Percentiles rank a stretch among this genome's conserved stretches.
Conservation (phyloP, 2,113 vertebrate species). For the Nerophis lumbriciformis region DNA sequence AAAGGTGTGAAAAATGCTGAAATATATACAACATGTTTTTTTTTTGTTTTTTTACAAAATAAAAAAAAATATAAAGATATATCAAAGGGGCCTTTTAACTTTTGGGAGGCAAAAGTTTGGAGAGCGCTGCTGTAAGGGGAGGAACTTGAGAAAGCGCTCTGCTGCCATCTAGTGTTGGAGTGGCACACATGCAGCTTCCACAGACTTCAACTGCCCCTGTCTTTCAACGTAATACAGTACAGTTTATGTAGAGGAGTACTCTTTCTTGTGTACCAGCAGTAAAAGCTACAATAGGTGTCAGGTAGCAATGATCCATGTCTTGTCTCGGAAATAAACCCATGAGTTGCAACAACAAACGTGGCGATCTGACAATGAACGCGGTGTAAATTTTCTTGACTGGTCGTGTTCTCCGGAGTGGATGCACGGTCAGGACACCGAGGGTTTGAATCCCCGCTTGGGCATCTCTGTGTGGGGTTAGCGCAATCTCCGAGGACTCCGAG, state of each 20-base stretch:
- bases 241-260: background rate
- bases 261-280: constrained; percentile 8
- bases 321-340: constrained; percentile 1
- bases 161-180: constrained; percentile 58
- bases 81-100: no score
- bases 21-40: no score
- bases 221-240: constrained; percentile 18
- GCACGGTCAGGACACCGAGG: no score
- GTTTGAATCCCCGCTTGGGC: no score
- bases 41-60: no score
- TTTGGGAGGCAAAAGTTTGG: no score
- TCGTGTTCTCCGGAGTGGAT: no score
- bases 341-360: background rate
- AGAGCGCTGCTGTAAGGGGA: background rate
- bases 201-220: background rate
- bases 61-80: no score
- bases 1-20: no score
- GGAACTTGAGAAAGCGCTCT: constrained; percentile 21
- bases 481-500: no score
- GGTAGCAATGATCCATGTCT: background rate
- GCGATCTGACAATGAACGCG: background rate
- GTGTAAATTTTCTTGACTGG: no score
- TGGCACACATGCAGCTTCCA: background rate
- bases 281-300: constrained; percentile 22
- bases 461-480: no score